Conservation (phyloP, 2,888 invertebrate genomes). For the Pinctada fucata region DNA sequence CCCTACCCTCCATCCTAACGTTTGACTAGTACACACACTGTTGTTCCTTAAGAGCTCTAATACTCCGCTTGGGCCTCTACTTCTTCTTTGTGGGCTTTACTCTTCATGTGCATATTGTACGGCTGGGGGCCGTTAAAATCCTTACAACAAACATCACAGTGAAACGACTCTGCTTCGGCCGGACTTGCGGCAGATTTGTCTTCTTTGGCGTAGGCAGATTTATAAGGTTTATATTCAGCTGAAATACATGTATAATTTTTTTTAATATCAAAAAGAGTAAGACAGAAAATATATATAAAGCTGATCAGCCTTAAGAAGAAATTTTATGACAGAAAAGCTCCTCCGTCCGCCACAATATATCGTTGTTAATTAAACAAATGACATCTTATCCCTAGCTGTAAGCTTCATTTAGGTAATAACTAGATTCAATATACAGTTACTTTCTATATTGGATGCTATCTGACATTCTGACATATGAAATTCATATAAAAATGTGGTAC, state of each 20-base stretch:
- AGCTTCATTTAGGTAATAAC: too few relatives aligned
- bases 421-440: too few relatives aligned
- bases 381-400: too few relatives aligned
- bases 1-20: too few relatives aligned
- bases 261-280: not conserved
- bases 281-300: not conserved
- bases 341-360: not conserved
- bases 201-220: slow-evolving; percentile 50
- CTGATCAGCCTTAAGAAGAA: not conserved
- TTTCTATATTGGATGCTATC: too few relatives aligned
- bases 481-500: too few relatives aligned
- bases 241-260: slow-evolving; percentile 23
- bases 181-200: slow-evolving; percentile 26
- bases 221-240: slow-evolving; percentile 58
- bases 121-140: slow-evolving; percentile 67
- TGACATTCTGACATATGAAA: too few relatives aligned
- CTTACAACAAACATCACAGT: slow-evolving; percentile 63
- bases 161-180: slow-evolving; percentile 40
- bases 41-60: too few relatives aligned
- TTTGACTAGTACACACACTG: too few relatives aligned
- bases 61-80: slow-evolving; percentile 43
- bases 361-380: too few relatives aligned
- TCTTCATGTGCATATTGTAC: slow-evolving; percentile 58
- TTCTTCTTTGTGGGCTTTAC: slow-evolving; percentile 64
- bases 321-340: too few relatives aligned